A percentile compares a stretch with the other conserved stretches of the same genome.
Evolutionary conservation across 1,140 invertebrate genomes (phyloP).

Genomic region (Drosophila yakuba): DNA sequence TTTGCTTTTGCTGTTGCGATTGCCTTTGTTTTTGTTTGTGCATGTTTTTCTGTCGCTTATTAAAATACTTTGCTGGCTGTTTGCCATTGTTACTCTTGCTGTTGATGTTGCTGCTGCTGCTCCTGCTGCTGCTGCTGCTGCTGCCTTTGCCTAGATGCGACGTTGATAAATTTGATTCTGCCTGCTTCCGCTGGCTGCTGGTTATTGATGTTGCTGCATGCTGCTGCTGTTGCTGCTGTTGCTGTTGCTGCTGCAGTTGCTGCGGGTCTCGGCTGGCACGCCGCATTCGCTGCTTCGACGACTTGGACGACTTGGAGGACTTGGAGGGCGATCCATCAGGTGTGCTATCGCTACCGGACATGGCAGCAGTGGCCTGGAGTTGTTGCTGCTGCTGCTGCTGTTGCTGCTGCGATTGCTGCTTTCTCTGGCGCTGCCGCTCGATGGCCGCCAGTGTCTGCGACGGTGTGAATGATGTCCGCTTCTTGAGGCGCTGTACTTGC

Average conservation of each 20-base stretch:
- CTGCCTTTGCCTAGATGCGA: constrained; percentile 65
- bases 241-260: background rate
- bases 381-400: constrained; percentile 37
- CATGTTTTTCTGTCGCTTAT: constrained; percentile 82
- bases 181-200: constrained; percentile 38
- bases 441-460: constrained; percentile 78
- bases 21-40: constrained; percentile 54
- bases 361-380: constrained; percentile 41
- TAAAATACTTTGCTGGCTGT: constrained; percentile 79
- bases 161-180: constrained; percentile 84
- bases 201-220: constrained; percentile 65
- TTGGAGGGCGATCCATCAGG: constrained; percentile 76
- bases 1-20: constrained; percentile 9
- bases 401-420: constrained; percentile 51
- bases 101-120: constrained; percentile 14
- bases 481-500: constrained; percentile 78
- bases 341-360: constrained; percentile 67
- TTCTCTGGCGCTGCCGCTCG: constrained; percentile 69
- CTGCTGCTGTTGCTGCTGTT: constrained; percentile 45
- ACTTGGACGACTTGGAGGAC: constrained; percentile 26
- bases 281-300: constrained; percentile 56
- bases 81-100: constrained; percentile 66
- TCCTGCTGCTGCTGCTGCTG: constrained; percentile 24
- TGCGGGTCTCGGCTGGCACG: constrained; percentile 43
- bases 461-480: constrained; percentile 83